phyloP scores from a whole-genome alignment of 2,113 vertebrate species.

The Mustela lutreola region DNA sequence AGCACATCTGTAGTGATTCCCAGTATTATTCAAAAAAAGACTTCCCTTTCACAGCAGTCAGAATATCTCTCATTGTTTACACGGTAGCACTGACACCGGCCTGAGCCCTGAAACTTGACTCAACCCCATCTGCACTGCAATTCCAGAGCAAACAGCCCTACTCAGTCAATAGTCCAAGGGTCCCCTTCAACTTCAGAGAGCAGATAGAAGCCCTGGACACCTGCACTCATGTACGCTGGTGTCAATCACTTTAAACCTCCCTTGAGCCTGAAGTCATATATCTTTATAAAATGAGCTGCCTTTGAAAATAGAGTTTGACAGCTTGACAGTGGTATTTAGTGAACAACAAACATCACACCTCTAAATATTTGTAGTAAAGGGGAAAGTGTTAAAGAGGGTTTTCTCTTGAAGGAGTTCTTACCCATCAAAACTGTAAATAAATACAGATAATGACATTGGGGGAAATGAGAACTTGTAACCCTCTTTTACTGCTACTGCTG shows the following conservation, averaged over 20 bases:
- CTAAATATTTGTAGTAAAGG: neutral
- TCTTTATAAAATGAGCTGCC: conserved; percentile 8
- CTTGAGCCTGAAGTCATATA: neutral
- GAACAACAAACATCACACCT: neutral
- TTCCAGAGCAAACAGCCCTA: neutral
- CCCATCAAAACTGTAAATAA: neutral
- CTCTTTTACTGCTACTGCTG: neutral
- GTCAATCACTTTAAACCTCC: neutral
- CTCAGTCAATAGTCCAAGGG: neutral
- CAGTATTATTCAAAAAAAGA: neutral
- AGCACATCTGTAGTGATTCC: neutral
- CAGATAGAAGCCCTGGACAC: neutral
- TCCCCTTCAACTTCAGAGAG: neutral
- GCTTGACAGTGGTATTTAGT: neutral
- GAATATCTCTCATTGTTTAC: neutral
- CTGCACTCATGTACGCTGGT: neutral
- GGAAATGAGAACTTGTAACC: neutral
- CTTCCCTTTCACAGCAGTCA: neutral
- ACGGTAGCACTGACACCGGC: no score
- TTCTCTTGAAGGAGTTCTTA: conserved; percentile 1
- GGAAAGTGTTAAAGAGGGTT: neutral
- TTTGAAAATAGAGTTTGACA: conserved; percentile 22
- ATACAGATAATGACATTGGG: neutral
- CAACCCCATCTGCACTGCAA: neutral
- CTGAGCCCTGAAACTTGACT: neutral